These are phyloP conservation scores for Crotophaga sulcirostris DNA, from an alignment of 2,113 vertebrate genomes.

Conservation along the genomic window DNA sequence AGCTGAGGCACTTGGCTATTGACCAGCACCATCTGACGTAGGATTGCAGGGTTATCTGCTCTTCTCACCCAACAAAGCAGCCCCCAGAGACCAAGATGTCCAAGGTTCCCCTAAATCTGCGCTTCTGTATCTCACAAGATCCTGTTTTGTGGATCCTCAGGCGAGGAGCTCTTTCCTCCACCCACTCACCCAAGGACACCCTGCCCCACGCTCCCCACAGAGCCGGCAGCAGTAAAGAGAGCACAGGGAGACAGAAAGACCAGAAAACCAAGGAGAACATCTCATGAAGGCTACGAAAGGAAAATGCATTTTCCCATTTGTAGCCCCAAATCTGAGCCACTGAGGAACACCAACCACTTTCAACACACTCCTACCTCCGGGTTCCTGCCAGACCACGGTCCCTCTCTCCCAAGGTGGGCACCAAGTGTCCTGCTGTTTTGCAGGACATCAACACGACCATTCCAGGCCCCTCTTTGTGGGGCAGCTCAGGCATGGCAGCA, in stretches of 20 bases:
- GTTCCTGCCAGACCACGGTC: accelerated
- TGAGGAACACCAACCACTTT: background rate
- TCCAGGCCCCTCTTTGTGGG: background rate
- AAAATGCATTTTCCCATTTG: background rate
- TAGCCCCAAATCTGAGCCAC: background rate
- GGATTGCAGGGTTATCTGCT: background rate
- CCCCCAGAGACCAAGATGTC: background rate
- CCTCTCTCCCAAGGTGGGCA: background rate
- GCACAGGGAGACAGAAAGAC: background rate
- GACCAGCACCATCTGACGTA: background rate
- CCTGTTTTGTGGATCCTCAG: background rate
- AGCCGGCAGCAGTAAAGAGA: background rate
- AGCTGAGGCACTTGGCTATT: background rate
- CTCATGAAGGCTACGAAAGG: background rate
- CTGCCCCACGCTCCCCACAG: background rate
- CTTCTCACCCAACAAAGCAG: background rate
- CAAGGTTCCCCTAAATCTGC: no score
- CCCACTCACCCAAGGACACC: background rate
- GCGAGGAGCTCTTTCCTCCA: background rate
- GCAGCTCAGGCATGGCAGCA: background rate
- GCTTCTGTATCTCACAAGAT: background rate
- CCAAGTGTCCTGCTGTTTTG: background rate
- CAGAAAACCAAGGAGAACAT: background rate
- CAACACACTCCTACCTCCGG: no score
- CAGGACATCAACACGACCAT: background rate